Percentiles rank a stretch among this genome's conserved stretches.
Evolutionary conservation across 2,888 invertebrate species (phyloP).

Genomic region (Pedicia rivosa): DNA sequence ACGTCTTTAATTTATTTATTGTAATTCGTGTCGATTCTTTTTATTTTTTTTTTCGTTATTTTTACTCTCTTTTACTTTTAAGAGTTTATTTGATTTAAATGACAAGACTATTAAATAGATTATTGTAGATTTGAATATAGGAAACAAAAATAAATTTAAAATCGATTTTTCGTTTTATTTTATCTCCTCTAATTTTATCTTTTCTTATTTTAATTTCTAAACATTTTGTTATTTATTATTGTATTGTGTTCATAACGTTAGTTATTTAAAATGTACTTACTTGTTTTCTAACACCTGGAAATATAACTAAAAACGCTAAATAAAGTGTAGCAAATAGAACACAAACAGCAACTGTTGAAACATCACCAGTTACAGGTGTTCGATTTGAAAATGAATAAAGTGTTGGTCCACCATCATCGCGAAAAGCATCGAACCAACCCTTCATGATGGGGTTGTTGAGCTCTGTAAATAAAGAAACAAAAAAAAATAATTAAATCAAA

Average conservation of each 20-base stretch:
- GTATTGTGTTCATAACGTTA: too few species aligned
- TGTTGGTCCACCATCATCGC: slow-evolving; percentile 92
- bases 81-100: too few species aligned
- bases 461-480: slow-evolving; percentile 15
- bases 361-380: slow-evolving; percentile 89
- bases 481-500: too few species aligned
- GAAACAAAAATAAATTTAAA: too few species aligned
- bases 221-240: too few species aligned
- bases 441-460: slow-evolving; percentile 45
- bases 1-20: too few species aligned
- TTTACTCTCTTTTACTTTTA: too few species aligned
- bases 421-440: slow-evolving; percentile 96
- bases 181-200: too few species aligned
- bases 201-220: neutral
- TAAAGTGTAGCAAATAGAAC: slow-evolving; percentile 82
- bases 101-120: too few species aligned
- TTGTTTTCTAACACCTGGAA: slow-evolving; percentile 91
- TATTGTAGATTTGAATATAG: too few species aligned
- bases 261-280: slow-evolving; percentile 32
- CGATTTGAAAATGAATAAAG: slow-evolving; percentile 89
- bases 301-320: slow-evolving; percentile 86
- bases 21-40: too few species aligned
- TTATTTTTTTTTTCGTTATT: too few species aligned
- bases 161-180: neutral
- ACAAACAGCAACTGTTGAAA: slow-evolving; percentile 69